Evolutionary conservation across 2,888 invertebrate genomes (phyloP).

Genomic region (Caenorhabditis panamensis): DNA sequence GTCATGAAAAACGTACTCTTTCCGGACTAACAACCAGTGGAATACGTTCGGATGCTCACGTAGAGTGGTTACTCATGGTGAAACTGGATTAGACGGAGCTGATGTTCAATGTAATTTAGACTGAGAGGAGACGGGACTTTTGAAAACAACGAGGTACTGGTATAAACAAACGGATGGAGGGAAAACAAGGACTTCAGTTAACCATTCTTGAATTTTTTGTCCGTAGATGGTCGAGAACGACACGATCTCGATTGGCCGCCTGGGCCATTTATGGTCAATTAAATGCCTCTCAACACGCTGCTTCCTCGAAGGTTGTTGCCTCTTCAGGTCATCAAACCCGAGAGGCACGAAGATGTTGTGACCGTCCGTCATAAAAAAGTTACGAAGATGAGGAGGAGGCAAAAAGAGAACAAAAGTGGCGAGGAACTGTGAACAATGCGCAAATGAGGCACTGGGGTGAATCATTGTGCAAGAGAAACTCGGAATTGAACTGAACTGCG

Average conservation of each 20-base stretch:
- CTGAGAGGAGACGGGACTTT: neutral
- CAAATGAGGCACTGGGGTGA: constrained; percentile 17
- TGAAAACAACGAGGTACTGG: neutral
- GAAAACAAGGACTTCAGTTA: neutral
- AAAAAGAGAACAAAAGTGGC: constrained; percentile 28
- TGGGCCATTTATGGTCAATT: constrained; percentile 61
- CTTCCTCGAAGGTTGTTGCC: constrained; percentile 55
- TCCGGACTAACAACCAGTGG: neutral
- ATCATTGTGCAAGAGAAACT: neutral
- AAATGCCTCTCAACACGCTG: constrained; percentile 58
- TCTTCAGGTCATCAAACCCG: constrained; percentile 56
- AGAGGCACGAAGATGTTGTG: constrained; percentile 34
- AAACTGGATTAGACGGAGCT: constrained; percentile 7
- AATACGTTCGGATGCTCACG: constrained; percentile 38
- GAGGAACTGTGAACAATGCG: neutral
- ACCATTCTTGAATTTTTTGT: constrained; percentile 1
- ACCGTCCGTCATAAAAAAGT: constrained; percentile 47
- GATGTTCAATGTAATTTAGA: constrained; percentile 15
- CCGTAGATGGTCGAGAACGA: constrained; percentile 1
- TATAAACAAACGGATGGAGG: neutral
- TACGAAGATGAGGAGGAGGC: constrained; percentile 9
- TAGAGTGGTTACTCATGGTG: constrained; percentile 7
- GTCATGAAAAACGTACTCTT: constrained; percentile 32
- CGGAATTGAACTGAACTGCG: neutral
- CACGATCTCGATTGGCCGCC: constrained; percentile 22